Evolutionary conservation across 2,797 vertebrate species (phyloP).

Genomic region (Myotis findleyi): DNA sequence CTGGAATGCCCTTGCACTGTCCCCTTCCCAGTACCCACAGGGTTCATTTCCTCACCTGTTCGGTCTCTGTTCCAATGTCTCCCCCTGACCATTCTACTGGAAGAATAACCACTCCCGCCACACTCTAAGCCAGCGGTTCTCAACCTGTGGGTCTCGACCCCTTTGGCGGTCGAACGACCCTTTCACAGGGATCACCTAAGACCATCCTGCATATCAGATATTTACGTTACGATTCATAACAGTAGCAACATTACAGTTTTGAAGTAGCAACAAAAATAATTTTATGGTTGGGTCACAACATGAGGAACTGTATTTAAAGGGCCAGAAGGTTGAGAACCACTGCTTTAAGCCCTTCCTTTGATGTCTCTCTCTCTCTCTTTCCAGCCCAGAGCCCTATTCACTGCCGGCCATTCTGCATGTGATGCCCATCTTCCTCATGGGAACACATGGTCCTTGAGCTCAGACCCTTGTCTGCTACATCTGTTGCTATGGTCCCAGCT

Average conservation of each 20-base stretch:
- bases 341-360: background rate
- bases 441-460: background rate
- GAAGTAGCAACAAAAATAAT: no score
- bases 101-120: accelerated
- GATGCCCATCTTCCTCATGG: background rate
- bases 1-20: background rate
- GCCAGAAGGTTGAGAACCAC: no score
- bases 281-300: no score
- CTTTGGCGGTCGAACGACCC: no score
- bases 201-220: no score
- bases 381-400: accelerated
- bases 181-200: no score
- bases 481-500: background rate
- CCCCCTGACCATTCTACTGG: background rate
- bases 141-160: no score
- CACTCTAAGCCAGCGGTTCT: no score
- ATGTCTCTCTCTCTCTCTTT: background rate
- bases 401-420: accelerated
- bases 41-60: background rate
- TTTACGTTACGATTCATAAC: no score
- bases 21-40: accelerated
- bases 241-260: no score
- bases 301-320: no score
- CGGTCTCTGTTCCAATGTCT: background rate
- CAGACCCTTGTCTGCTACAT: no score